Percentiles rank a stretch among this genome's conserved stretches.
These are phyloP conservation scores for Alectura lathami DNA, from an alignment of 2,113 vertebrate genomes.

Conservation along the genomic window DNA sequence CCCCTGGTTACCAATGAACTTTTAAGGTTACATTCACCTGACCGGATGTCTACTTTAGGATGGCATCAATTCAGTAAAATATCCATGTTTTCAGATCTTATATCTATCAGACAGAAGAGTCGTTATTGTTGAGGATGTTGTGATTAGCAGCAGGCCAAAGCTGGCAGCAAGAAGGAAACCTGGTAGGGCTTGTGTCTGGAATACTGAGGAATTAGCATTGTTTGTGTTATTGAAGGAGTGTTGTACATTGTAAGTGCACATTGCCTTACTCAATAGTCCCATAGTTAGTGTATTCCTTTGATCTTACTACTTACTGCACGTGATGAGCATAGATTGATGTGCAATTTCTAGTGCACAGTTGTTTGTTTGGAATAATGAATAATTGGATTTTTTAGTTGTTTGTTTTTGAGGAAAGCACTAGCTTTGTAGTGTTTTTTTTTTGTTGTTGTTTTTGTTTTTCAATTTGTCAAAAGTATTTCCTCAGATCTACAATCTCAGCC, in stretches of 20 bases:
- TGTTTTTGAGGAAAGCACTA: background rate
- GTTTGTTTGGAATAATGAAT: background rate
- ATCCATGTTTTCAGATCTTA: background rate
- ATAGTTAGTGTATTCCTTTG: background rate
- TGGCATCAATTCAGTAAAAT: background rate
- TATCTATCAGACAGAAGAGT: background rate
- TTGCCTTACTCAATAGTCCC: background rate
- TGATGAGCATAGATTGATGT: background rate
- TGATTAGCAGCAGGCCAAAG: background rate
- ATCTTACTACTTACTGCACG: background rate
- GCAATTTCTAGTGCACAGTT: background rate
- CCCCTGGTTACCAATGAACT: background rate
- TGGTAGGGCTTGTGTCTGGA: background rate
- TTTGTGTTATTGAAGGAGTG: rapidly evolving
- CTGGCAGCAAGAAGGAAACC: background rate
- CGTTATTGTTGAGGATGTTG: background rate
- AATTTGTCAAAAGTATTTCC: background rate
- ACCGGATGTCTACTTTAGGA: background rate
- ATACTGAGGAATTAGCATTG: background rate
- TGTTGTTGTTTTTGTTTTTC: background rate
- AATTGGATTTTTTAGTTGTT: background rate
- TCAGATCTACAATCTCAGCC: background rate
- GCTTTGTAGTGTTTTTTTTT: background rate
- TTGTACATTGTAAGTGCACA: too few species aligned
- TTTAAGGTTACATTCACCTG: background rate